A percentile compares a stretch with the other conserved stretches of the same genome.
Evolutionary conservation across 1,140 invertebrate species (phyloP).

Genomic region (Sarcophaga peregrina): DNA sequence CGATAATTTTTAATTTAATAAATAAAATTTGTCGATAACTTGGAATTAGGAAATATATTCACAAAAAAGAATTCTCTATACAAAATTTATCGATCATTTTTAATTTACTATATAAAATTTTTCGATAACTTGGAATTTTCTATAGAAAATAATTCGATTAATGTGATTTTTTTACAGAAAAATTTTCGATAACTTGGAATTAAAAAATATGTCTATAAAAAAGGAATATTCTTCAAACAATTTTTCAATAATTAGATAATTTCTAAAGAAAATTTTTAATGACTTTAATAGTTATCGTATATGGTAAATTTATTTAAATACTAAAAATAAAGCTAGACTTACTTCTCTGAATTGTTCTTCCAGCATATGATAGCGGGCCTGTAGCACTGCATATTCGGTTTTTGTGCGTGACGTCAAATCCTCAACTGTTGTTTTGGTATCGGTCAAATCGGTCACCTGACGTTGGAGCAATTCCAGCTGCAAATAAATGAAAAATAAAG

Average conservation of each 20-base stretch:
- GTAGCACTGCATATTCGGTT: constrained; percentile 89
- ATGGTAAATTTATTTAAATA: background rate
- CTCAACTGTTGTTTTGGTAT: constrained; percentile 85
- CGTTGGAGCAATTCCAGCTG: constrained; percentile 91
- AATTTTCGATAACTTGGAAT: too few species aligned
- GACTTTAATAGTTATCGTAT: too few species aligned
- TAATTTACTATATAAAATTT: background rate
- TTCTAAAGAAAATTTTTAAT: background rate
- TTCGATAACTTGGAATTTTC: background rate
- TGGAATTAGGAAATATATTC: too few species aligned
- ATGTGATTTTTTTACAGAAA: too few species aligned
- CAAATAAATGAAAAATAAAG: constrained; percentile 53
- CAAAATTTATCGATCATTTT: too few species aligned
- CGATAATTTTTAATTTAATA: too few species aligned
- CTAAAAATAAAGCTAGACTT: constrained; percentile 38
- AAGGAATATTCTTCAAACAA: too few species aligned
- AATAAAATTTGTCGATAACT: too few species aligned
- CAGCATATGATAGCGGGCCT: constrained; percentile 88
- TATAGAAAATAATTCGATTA: background rate
- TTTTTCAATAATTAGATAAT: too few species aligned
- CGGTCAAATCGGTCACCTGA: constrained; percentile 86
- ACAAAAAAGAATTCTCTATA: too few species aligned
- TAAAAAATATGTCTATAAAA: too few species aligned
- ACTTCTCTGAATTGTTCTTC: constrained; percentile 92
- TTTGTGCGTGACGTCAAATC: constrained; percentile 88